A percentile compares a stretch with the other conserved stretches of the same genome.
Evolutionary conservation across 2,797 vertebrate genomes (phyloP).

Genomic region (Australoheros facetus): DNA sequence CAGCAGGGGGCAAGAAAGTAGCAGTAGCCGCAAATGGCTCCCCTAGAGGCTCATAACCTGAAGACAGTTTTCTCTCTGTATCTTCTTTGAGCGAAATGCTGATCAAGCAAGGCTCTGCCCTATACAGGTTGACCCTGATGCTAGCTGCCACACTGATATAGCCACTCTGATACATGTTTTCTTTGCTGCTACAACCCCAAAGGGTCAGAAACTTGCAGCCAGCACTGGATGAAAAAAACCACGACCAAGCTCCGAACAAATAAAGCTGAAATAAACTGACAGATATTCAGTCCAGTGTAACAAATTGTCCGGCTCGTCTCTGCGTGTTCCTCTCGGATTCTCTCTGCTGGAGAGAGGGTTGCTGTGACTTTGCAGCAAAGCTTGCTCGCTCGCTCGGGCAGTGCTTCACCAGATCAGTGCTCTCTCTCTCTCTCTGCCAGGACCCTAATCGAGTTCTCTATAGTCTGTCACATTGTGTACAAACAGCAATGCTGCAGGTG

Average conservation of each 20-base stretch:
- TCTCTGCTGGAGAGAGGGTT: constrained; percentile 18
- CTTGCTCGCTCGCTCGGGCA: constrained; percentile 6
- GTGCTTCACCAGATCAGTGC: constrained; percentile 15
- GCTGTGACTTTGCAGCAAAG: constrained; percentile 65
- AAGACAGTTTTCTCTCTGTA: constrained; percentile 5
- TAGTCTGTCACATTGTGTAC: constrained; percentile 43
- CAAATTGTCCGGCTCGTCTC: neutral
- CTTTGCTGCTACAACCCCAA: neutral
- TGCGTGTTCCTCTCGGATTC: constrained; percentile 4
- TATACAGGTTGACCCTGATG: constrained; percentile 44
- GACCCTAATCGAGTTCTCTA: constrained; percentile 46
- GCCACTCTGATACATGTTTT: neutral
- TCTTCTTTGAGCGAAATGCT: constrained; percentile 54
- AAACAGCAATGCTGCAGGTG: constrained; percentile 42
- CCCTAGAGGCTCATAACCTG: neutral
- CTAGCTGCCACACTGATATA: constrained; percentile 44
- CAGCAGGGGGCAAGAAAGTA: neutral
- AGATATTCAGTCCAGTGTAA: constrained; percentile 20
- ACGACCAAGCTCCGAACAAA: neutral
- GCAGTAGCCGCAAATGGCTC: neutral
- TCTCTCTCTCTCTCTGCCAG: constrained; percentile 30
- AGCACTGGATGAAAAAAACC: neutral
- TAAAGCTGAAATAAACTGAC: neutral
- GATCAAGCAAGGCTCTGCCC: constrained; percentile 58
- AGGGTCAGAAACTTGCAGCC: constrained; percentile 1